Conservation (phyloP, 2,888 invertebrate species). For the Drepanosiphum platanoidis region DNA sequence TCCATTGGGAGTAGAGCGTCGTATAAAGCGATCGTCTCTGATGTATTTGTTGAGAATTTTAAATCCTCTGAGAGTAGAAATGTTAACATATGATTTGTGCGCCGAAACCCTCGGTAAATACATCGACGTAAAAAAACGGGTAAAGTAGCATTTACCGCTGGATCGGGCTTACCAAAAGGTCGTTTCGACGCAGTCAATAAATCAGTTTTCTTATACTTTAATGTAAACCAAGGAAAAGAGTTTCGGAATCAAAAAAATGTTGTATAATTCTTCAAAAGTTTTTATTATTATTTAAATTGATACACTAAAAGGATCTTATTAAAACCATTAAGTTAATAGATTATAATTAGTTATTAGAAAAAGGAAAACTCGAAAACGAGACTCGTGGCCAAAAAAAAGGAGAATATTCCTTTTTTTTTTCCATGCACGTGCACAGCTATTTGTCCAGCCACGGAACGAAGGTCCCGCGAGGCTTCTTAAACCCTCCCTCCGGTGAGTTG, state of each 20-base stretch:
- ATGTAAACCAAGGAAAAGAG: neutral
- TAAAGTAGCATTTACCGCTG: slow-evolving; percentile 13
- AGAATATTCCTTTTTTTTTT: neutral
- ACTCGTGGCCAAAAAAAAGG: neutral
- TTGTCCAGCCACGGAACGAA: slow-evolving; percentile 16
- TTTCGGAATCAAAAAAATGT: neutral
- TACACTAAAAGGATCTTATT: neutral
- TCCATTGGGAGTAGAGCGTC: neutral
- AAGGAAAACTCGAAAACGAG: neutral
- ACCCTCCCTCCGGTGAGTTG: slow-evolving; percentile 5
- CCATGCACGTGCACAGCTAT: neutral
- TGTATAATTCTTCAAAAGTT: slow-evolving; percentile 11
- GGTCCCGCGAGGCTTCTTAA: slow-evolving; percentile 54
- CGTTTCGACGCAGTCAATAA: slow-evolving; percentile 1
- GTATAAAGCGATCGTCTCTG: neutral
- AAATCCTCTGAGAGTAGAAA: slow-evolving; percentile 21
- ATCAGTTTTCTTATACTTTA: slow-evolving; percentile 37
- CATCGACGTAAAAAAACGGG: neutral
- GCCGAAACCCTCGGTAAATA: neutral
- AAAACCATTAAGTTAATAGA: neutral
- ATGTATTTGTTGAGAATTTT: neutral
- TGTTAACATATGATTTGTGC: slow-evolving; percentile 16
- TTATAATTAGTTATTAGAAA: slow-evolving; percentile 11
- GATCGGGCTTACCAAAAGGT: neutral
- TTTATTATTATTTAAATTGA: neutral